phyloP scores from a whole-genome alignment of 2,797 vertebrate species.

The Nasua narica region DNA sequence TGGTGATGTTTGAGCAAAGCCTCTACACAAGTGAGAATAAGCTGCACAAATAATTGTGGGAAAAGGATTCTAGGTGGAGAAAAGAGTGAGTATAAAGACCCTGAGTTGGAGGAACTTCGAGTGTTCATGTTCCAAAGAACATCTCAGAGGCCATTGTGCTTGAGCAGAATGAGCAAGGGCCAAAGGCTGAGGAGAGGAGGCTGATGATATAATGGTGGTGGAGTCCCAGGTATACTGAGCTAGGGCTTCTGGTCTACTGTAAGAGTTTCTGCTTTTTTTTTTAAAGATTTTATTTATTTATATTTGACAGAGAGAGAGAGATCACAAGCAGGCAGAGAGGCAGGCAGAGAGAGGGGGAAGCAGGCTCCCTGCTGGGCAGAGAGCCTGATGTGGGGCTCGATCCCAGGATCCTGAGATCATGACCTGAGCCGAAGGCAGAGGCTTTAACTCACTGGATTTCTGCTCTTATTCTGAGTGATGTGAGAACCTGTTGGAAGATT shows the following conservation, averaged over 20 bases:
- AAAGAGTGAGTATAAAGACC: neutral
- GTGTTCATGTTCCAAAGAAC: neutral
- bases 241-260: neutral
- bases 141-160: neutral
- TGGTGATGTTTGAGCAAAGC: neutral
- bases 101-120: neutral
- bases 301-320: too few relatives aligned
- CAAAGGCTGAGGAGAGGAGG: neutral
- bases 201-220: neutral
- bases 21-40: neutral
- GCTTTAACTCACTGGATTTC: too few relatives aligned
- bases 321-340: too few relatives aligned
- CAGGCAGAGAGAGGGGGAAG: too few relatives aligned
- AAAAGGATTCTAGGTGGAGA: neutral
- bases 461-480: neutral
- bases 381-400: too few relatives aligned
- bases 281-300: too few relatives aligned
- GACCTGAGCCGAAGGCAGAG: too few relatives aligned
- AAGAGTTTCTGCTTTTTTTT: neutral
- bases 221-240: neutral
- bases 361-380: too few relatives aligned
- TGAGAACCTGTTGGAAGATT: neutral
- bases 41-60: neutral
- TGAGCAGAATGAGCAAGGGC: neutral
- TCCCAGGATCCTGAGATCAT: too few relatives aligned